A percentile compares a stretch with the other conserved stretches of the same genome.
Conservation (phyloP, 1,140 invertebrate species). For the Pseudoatta argentina region DNA sequence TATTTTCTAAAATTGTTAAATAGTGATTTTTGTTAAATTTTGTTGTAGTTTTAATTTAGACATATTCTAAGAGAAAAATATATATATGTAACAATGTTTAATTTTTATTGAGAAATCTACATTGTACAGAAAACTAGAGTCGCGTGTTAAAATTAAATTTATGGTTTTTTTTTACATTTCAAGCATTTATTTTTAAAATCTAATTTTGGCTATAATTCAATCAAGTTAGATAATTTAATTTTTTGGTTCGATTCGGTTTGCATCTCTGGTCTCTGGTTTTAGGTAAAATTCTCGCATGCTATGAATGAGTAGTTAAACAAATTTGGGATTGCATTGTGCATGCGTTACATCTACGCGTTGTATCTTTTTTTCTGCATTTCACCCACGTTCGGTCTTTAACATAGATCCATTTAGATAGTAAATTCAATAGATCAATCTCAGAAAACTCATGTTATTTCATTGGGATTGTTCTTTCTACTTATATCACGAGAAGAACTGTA, state of each 20-base stretch:
- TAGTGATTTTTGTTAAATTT: background rate
- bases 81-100: background rate
- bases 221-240: slow-evolving; percentile 16
- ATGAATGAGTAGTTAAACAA: slow-evolving; percentile 13
- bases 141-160: background rate
- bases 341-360: slow-evolving; percentile 32
- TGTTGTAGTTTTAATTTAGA: background rate
- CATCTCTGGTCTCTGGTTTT: background rate
- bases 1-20: background rate
- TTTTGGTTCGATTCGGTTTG: background rate
- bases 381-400: background rate
- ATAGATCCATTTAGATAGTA: slow-evolving; percentile 31
- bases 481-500: background rate
- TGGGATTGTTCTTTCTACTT: background rate
- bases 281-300: slow-evolving; percentile 6
- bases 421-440: background rate
- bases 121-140: background rate
- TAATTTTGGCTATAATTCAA: background rate
- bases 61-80: background rate
- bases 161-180: background rate
- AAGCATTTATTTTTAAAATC: background rate
- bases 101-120: background rate
- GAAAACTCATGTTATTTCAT: background rate
- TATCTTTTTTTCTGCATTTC: slow-evolving; percentile 6
- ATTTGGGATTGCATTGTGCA: slow-evolving; percentile 19